A percentile compares a stretch with the other conserved stretches of the same genome.
Evolutionary conservation across 1,140 invertebrate species (phyloP).

Genomic region (Papilio helenus): DNA sequence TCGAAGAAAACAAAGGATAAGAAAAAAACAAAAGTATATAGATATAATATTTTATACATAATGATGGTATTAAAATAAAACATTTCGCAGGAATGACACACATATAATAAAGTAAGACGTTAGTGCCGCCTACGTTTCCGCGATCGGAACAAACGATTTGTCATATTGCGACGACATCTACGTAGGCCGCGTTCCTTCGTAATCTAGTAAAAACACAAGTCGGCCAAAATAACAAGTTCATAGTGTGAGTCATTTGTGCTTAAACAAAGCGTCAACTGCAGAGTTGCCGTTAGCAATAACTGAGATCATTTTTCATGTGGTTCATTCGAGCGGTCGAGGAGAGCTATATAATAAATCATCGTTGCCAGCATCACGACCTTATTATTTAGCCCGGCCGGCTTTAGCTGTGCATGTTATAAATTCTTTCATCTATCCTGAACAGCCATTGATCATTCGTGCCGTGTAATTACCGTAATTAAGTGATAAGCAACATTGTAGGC

Average conservation of each 20-base stretch:
- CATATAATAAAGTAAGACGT: slow-evolving; percentile 27
- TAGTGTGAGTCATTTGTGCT: slow-evolving; percentile 81
- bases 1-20: background rate
- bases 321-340: slow-evolving; percentile 79
- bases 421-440: slow-evolving; percentile 50
- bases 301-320: slow-evolving; percentile 81
- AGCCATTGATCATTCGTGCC: slow-evolving; percentile 34
- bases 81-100: slow-evolving; percentile 31
- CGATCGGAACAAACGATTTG: slow-evolving; percentile 57
- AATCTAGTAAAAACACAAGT: slow-evolving; percentile 74
- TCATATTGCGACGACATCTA: slow-evolving; percentile 55
- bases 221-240: slow-evolving; percentile 70
- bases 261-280: slow-evolving; percentile 82
- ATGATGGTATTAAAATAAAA: slow-evolving; percentile 33
- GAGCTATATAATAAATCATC: slow-evolving; percentile 82
- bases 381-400: slow-evolving; percentile 79
- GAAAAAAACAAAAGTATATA: slow-evolving; percentile 1
- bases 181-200: slow-evolving; percentile 48
- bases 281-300: slow-evolving; percentile 79
- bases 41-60: slow-evolving; percentile 26
- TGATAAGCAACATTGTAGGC: slow-evolving; percentile 24
- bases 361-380: slow-evolving; percentile 79
- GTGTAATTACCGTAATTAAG: slow-evolving; percentile 39
- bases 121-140: slow-evolving; percentile 33
- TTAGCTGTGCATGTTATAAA: slow-evolving; percentile 72